phyloP scores from a whole-genome alignment of 2,888 invertebrate genomes.

The Seira sanloemensis region DNA sequence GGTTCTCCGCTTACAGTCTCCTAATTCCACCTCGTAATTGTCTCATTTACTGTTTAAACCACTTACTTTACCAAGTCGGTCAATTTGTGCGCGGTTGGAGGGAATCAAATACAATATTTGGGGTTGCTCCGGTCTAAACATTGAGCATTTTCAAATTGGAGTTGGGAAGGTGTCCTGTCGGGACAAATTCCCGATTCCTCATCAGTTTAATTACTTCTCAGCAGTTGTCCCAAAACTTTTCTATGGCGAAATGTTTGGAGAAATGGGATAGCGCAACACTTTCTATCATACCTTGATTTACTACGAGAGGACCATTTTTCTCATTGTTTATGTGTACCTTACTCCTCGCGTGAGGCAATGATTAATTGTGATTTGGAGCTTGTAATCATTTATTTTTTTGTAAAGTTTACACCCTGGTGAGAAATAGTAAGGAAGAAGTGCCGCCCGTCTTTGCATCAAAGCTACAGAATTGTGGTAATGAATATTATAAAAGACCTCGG shows the following conservation, averaged over 20 bases:
- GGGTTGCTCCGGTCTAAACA: background rate
- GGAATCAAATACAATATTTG: conserved; percentile 12
- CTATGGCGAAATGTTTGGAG: too few species aligned
- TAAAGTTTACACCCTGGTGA: conserved; percentile 40
- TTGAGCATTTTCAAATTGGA: background rate
- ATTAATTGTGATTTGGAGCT: conserved; percentile 61
- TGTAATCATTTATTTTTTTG: conserved; percentile 42
- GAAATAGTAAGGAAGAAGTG: conserved; percentile 20
- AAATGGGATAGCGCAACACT: conserved; percentile 29
- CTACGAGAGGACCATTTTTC: conserved; percentile 12
- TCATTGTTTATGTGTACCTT: conserved; percentile 11
- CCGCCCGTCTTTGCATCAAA: conserved; percentile 33
- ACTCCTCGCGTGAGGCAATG: conserved; percentile 46
- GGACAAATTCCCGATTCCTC: conserved; percentile 70
- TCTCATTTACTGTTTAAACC: conserved; percentile 31
- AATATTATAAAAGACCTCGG: conserved; percentile 4
- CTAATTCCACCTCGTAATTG: conserved; percentile 12
- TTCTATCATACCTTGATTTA: conserved; percentile 38
- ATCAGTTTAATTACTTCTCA: conserved; percentile 74
- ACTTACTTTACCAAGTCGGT: conserved; percentile 35
- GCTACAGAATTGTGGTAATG: conserved; percentile 13
- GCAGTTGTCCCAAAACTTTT: conserved; percentile 72
- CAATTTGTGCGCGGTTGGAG: conserved; percentile 47
- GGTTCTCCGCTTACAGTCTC: too few species aligned
- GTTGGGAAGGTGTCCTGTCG: conserved; percentile 37